Conservation (phyloP, 1,140 invertebrate genomes). For the Drosophila arawakana region DNA sequence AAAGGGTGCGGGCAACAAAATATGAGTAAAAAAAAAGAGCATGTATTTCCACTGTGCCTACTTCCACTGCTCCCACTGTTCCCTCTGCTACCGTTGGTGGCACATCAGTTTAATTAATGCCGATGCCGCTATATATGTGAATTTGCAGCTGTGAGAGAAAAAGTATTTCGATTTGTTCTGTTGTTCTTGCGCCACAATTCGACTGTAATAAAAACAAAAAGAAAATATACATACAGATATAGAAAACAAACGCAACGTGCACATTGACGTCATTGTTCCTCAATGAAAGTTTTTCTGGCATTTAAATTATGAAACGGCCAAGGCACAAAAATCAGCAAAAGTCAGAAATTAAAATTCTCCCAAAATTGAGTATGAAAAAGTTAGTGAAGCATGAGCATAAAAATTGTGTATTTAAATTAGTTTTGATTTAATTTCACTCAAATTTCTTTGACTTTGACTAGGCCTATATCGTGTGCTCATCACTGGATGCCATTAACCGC, state of each 20-base stretch:
- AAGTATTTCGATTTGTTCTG: conserved; percentile 74
- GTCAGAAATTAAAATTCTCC: conserved; percentile 2
- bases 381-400: conserved; percentile 30
- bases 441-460: neutral
- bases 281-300: conserved; percentile 31
- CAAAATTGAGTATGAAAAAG: conserved; percentile 24
- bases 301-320: conserved; percentile 19
- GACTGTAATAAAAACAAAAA: conserved; percentile 54
- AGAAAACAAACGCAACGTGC: conserved; percentile 44
- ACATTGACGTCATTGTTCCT: conserved; percentile 51
- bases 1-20: conserved; percentile 26
- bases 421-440: neutral
- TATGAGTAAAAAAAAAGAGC: conserved; percentile 10
- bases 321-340: neutral
- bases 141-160: conserved; percentile 67
- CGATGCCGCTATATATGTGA: conserved; percentile 37
- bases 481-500: conserved; percentile 1
- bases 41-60: conserved; percentile 16
- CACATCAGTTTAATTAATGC: conserved; percentile 67
- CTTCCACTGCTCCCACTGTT: neutral
- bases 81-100: neutral
- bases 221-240: conserved; percentile 12
- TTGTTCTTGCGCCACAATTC: conserved; percentile 52
- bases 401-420: conserved; percentile 25
- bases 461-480: neutral